Evolutionary conservation across 2,888 invertebrate genomes (phyloP).

Genomic region (Geotrupes spiniger): DNA sequence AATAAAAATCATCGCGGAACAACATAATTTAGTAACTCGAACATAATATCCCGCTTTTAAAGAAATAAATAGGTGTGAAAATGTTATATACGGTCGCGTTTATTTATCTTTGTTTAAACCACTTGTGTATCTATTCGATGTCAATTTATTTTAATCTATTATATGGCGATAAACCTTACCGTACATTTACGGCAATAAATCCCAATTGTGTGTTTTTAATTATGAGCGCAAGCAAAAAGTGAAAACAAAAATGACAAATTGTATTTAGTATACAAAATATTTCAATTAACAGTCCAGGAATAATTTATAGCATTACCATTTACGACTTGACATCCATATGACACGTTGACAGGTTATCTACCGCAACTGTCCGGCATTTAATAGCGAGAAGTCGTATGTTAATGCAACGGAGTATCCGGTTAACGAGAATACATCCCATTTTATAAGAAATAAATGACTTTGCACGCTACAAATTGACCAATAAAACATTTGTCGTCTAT

Average conservation of each 20-base stretch:
- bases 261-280: constrained; percentile 4
- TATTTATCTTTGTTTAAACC: too few species aligned
- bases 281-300: constrained; percentile 9
- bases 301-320: constrained; percentile 19
- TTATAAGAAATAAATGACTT: constrained; percentile 5
- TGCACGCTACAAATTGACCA: not conserved
- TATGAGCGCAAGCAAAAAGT: not conserved
- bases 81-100: too few species aligned
- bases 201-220: too few species aligned
- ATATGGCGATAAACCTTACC: too few species aligned
- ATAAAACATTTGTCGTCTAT: constrained; percentile 5
- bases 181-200: too few species aligned
- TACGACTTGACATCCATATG: constrained; percentile 20
- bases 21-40: too few species aligned
- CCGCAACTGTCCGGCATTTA: constrained; percentile 10
- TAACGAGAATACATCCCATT: constrained; percentile 1
- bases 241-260: constrained; percentile 5
- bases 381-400: constrained; percentile 6
- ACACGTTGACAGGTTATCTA: constrained; percentile 17
- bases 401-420: constrained; percentile 4
- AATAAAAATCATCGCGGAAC: too few species aligned
- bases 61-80: too few species aligned
- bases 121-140: too few species aligned
- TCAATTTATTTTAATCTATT: too few species aligned
- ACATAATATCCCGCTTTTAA: too few species aligned